A percentile compares a stretch with the other conserved stretches of the same genome.
These are phyloP conservation scores for Yponomeuta sedellus DNA, from an alignment of 2,888 invertebrate species.

Conservation along the genomic window DNA sequence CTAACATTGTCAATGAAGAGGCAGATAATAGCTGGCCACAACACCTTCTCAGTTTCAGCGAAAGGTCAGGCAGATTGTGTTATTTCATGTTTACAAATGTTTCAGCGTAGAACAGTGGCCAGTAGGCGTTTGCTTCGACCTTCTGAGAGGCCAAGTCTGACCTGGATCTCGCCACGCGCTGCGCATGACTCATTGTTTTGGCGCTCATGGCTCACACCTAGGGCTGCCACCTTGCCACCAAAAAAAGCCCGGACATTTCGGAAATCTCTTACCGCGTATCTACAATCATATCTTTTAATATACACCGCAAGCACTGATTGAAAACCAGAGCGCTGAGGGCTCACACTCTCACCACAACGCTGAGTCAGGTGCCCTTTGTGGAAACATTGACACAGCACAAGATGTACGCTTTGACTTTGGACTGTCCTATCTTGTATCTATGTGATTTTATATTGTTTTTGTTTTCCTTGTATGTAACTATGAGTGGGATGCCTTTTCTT, in stretches of 20 bases:
- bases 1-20: background rate
- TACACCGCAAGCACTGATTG: too few relatives aligned
- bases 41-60: background rate
- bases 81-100: slow-evolving; percentile 10
- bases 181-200: slow-evolving; percentile 57
- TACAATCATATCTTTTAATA: background rate
- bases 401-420: too few relatives aligned
- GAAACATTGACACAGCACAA: too few relatives aligned
- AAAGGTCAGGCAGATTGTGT: background rate
- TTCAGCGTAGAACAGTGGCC: background rate
- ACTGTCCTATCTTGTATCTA: too few relatives aligned
- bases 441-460: too few relatives aligned
- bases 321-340: too few relatives aligned
- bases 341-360: too few relatives aligned
- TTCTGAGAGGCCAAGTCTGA: slow-evolving; percentile 57
- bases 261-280: too few relatives aligned
- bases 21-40: background rate
- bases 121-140: slow-evolving; percentile 33
- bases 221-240: background rate
- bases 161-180: slow-evolving; percentile 49
- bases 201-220: slow-evolving; percentile 28
- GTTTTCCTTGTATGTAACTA: too few relatives aligned
- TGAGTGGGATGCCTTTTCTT: too few relatives aligned
- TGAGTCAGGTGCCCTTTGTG: too few relatives aligned
- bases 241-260: background rate